Conservation (phyloP, 2,888 invertebrate species). For the Spisula subtruncata region DNA sequence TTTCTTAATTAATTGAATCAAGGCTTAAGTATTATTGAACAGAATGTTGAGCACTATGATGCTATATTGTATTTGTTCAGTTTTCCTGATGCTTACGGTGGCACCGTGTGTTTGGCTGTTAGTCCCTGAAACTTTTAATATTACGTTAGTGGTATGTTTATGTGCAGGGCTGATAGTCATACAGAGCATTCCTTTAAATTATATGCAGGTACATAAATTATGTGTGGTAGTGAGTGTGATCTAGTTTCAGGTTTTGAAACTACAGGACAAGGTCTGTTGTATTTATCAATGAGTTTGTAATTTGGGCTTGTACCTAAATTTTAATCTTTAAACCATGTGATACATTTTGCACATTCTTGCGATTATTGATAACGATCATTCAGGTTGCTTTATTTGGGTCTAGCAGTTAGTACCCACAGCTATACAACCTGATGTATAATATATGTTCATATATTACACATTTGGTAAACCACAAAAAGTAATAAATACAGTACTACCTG, state of each 20-base stretch:
- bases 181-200: no score
- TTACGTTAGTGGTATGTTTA: no score
- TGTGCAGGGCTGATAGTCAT: no score
- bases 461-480: neutral
- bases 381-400: neutral
- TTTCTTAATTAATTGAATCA: no score
- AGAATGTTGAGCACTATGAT: no score
- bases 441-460: neutral
- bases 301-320: conserved; percentile 11
- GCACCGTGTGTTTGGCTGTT: no score
- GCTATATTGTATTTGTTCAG: no score
- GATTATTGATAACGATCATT: neutral
- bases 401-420: neutral
- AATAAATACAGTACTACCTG: neutral
- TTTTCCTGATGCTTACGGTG: no score
- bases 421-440: neutral
- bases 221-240: no score
- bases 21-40: no score
- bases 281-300: neutral
- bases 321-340: neutral
- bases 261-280: neutral
- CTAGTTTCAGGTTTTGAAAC: neutral
- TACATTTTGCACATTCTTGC: conserved; percentile 1
- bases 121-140: no score
- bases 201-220: no score